Conservation (phyloP, 1,140 invertebrate genomes). For the Diabrotica undecimpunctata region DNA sequence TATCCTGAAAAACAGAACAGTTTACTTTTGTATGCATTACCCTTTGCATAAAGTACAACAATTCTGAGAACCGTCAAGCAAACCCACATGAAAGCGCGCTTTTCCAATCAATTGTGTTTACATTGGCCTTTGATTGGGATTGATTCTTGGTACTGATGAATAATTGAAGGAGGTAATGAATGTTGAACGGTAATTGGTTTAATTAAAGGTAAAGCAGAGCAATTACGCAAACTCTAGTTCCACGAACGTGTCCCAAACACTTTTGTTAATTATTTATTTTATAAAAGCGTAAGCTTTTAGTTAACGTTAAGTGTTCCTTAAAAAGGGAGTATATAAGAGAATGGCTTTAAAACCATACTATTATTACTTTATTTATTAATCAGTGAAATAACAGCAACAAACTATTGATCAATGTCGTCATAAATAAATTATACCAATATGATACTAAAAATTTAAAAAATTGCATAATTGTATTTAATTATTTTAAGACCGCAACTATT, state of each 20-base stretch:
- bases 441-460: no score
- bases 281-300: not conserved
- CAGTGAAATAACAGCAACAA: no score
- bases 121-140: not conserved
- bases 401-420: no score
- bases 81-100: not conserved
- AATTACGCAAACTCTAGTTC: slow-evolving; percentile 7
- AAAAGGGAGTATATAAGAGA: no score
- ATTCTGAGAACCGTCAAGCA: slow-evolving; percentile 1
- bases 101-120: not conserved
- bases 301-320: no score
- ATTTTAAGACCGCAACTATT: no score
- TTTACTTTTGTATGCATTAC: not conserved
- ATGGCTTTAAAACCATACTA: no score
- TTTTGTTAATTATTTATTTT: not conserved
- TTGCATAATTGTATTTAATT: no score
- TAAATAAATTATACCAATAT: no score
- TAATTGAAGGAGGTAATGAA: slow-evolving; percentile 8
- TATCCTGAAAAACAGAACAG: not conserved
- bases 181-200: slow-evolving; percentile 9
- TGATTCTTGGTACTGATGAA: slow-evolving; percentile 4
- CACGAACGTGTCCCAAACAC: slow-evolving; percentile 1
- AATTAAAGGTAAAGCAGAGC: slow-evolving; percentile 5
- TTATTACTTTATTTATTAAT: no score
- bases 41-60: not conserved